phyloP scores from a whole-genome alignment of 2,113 vertebrate species.

The Cyphomyrus discorhynchus region DNA sequence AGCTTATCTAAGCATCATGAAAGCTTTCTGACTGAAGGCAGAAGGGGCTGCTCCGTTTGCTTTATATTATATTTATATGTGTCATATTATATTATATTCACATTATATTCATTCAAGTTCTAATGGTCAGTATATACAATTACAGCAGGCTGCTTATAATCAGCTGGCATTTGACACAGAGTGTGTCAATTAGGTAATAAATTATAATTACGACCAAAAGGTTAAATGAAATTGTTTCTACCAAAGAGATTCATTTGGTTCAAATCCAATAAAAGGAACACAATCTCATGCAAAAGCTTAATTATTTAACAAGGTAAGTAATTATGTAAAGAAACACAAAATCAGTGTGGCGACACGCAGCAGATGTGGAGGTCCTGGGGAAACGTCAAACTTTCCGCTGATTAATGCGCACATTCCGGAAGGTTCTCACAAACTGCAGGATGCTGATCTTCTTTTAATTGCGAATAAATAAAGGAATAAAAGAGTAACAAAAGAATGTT shows the following conservation, averaged over 20 bases:
- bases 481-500: neutral
- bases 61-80: neutral
- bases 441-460: neutral
- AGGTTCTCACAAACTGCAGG: neutral
- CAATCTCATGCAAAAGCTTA: neutral
- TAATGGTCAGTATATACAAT: neutral
- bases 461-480: neutral
- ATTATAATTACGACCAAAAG: neutral
- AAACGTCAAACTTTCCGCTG: neutral
- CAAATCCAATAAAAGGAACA: neutral
- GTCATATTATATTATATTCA: neutral
- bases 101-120: neutral
- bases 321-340: neutral
- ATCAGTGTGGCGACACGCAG: neutral
- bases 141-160: neutral
- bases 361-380: neutral
- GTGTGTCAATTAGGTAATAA: neutral
- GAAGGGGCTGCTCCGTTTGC: neutral
- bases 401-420: neutral
- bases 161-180: neutral
- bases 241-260: neutral
- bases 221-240: neutral
- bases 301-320: neutral
- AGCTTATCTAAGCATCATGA: neutral
- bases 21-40: neutral